A percentile compares a stretch with the other conserved stretches of the same genome.
phyloP scores from a whole-genome alignment of 2,797 vertebrate species.

The Florisuga fusca region DNA sequence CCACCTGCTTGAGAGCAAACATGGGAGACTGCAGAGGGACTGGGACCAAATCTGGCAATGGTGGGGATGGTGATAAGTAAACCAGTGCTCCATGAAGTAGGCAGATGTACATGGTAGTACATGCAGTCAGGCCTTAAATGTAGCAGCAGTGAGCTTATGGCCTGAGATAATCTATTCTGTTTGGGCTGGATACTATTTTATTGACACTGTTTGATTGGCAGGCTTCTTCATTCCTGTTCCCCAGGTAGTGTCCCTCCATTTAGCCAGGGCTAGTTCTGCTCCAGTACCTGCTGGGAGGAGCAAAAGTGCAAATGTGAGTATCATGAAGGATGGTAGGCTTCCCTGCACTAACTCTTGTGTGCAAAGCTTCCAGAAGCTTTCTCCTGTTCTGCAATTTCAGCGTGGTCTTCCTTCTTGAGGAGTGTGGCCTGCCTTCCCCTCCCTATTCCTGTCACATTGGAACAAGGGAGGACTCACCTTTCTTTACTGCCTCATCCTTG shows the following conservation, averaged over 20 bases:
- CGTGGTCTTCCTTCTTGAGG: neutral
- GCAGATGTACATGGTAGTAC: accelerated
- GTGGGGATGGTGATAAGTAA: neutral
- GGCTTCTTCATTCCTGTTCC: neutral
- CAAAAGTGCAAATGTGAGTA: conserved; percentile 6
- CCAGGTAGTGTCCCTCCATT: neutral
- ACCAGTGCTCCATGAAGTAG: neutral
- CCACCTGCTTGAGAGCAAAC: too few species aligned
- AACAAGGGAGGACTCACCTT: neutral
- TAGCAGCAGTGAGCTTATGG: neutral
- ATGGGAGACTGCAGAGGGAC: neutral
- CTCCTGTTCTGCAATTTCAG: neutral
- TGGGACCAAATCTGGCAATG: accelerated
- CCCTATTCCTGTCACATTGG: neutral
- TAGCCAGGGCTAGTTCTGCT: conserved; percentile 10
- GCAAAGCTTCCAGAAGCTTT: neutral
- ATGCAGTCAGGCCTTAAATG: neutral
- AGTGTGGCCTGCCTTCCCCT: neutral
- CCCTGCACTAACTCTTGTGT: neutral
- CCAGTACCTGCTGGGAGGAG: neutral
- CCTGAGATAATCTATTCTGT: neutral
- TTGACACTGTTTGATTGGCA: neutral
- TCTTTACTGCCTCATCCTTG: neutral
- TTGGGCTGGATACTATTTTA: neutral
- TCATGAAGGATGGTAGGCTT: neutral